Percentiles rank a stretch among this genome's conserved stretches.
These are phyloP conservation scores for Motacilla tschutschensis DNA, from an alignment of 2,113 vertebrate genomes.

Conservation along the genomic window DNA sequence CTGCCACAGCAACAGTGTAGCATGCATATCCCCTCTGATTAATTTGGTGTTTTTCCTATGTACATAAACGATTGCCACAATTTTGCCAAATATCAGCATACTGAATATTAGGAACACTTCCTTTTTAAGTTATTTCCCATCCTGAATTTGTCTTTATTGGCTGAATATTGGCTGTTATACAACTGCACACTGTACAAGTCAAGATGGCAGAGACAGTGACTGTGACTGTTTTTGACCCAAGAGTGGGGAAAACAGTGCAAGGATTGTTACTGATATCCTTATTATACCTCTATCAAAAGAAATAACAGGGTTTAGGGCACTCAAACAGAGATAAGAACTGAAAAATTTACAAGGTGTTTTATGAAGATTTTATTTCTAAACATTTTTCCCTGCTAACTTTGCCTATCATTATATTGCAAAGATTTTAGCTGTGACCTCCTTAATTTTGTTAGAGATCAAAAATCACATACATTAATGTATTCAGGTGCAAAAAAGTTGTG, in stretches of 20 bases:
- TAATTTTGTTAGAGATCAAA: background rate
- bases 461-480: background rate
- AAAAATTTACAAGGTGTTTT: background rate
- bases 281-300: background rate
- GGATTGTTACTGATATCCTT: background rate
- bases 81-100: background rate
- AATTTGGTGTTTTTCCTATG: background rate
- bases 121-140: background rate
- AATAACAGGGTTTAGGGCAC: background rate
- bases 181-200: background rate
- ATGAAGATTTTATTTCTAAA: background rate
- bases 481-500: background rate
- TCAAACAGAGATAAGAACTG: background rate
- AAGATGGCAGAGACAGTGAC: background rate
- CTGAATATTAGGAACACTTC: background rate
- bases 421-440: background rate
- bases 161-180: background rate
- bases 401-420: background rate
- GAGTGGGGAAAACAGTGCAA: background rate
- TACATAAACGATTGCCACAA: background rate
- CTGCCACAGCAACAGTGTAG: background rate
- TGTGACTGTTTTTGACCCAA: background rate
- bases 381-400: background rate
- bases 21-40: background rate
- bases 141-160: background rate